phyloP scores from a whole-genome alignment of 2,113 vertebrate species.

The Mastomys coucha region DNA sequence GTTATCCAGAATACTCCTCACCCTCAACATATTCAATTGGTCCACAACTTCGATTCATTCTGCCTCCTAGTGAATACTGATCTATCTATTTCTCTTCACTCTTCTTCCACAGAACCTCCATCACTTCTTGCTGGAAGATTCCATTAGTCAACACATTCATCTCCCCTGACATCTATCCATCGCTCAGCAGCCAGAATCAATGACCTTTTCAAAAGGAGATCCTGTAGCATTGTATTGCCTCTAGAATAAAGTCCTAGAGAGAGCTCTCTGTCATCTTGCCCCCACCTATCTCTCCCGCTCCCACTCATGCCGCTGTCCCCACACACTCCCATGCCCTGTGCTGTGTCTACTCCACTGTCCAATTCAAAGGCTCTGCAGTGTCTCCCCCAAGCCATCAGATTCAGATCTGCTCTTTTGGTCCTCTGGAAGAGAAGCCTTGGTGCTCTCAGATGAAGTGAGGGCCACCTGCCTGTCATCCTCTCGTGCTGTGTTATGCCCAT shows the following conservation, averaged over 20 bases:
- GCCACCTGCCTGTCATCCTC: too few species aligned
- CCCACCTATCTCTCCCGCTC: neutral
- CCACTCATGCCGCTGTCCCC: too few species aligned
- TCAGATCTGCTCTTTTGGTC: neutral
- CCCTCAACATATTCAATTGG: neutral
- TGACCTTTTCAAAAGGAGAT: neutral
- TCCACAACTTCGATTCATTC: neutral
- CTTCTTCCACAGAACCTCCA: neutral
- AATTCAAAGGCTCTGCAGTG: neutral
- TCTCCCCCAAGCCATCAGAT: neutral
- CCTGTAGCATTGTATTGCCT: neutral
- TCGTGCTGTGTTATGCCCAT: rapidly evolving
- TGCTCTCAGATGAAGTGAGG: neutral
- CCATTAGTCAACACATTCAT: neutral
- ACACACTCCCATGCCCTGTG: rapidly evolving
- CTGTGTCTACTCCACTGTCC: neutral
- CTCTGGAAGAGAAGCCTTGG: neutral
- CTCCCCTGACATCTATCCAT: neutral
- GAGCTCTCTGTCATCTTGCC: neutral
- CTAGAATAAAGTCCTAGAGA: neutral
- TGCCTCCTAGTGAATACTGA: neutral
- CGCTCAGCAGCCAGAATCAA: neutral
- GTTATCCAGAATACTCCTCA: neutral
- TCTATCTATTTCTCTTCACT: neutral
- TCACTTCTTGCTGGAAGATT: neutral